Conservation (phyloP, 2,888 invertebrate species). For the Liopterus haemorrhoidalis region DNA sequence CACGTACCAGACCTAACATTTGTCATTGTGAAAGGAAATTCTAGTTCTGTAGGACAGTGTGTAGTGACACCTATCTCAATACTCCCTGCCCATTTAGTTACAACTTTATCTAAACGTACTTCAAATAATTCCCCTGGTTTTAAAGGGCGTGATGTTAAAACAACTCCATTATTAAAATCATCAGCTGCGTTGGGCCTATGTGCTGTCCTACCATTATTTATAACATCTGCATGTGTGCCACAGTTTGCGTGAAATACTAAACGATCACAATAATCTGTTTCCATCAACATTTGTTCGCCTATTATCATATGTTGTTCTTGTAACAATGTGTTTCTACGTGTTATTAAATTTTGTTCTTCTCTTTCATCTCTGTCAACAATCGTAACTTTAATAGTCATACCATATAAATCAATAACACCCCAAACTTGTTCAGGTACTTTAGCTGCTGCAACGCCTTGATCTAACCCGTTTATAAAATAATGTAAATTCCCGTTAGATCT, state of each 20-base stretch:
- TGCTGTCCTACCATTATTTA: slow-evolving; percentile 84
- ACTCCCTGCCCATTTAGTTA: slow-evolving; percentile 92
- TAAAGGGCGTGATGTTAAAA: slow-evolving; percentile 78
- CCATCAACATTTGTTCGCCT: slow-evolving; percentile 36
- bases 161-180: slow-evolving; percentile 91
- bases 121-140: slow-evolving; percentile 88
- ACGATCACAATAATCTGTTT: slow-evolving; percentile 56
- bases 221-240: slow-evolving; percentile 88
- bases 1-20: slow-evolving; percentile 90
- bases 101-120: slow-evolving; percentile 79
- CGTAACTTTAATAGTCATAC: slow-evolving; percentile 86
- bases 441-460: slow-evolving; percentile 86
- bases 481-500: slow-evolving; percentile 79
- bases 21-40: slow-evolving; percentile 92
- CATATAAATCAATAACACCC: slow-evolving; percentile 93
- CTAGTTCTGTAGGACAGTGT: slow-evolving; percentile 77
- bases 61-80: slow-evolving; percentile 92
- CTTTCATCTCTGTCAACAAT: slow-evolving; percentile 79
- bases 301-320: slow-evolving; percentile 45
- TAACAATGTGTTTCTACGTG: slow-evolving; percentile 57
- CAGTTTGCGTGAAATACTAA: slow-evolving; percentile 86
- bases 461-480: slow-evolving; percentile 87
- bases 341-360: slow-evolving; percentile 68
- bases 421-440: slow-evolving; percentile 75
- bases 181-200: slow-evolving; percentile 88